Conservation (phyloP, 2,113 vertebrate genomes). For the Pelobates fuscus region DNA sequence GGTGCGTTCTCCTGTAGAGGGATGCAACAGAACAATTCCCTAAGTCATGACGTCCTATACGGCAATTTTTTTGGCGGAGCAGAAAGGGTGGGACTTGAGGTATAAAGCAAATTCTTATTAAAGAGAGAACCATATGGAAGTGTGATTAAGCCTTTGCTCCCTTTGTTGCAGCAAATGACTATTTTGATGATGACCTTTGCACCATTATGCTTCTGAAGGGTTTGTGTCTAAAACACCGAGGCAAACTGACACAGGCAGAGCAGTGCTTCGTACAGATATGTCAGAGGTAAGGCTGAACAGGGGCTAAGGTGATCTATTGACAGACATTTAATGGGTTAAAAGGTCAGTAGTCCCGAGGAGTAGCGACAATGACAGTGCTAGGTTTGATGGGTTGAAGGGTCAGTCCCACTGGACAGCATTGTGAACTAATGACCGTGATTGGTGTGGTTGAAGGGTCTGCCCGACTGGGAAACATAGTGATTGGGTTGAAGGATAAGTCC, state of each 20-base stretch:
- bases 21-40: too few species aligned
- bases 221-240: slow-evolving; percentile 74
- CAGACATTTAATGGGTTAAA: slow-evolving; percentile 2
- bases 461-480: background rate
- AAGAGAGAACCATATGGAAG: too few species aligned
- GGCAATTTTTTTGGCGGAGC: too few species aligned
- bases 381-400: background rate
- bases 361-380: background rate
- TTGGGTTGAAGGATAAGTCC: slow-evolving; percentile 3
- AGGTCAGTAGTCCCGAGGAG: background rate
- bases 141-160: too few species aligned
- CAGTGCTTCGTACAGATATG: slow-evolving; percentile 67
- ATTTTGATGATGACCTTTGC: slow-evolving; percentile 66
- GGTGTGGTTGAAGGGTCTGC: background rate
- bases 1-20: too few species aligned
- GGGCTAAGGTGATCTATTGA: background rate
- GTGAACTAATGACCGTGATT: background rate
- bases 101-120: too few species aligned
- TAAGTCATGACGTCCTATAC: too few species aligned
- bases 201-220: slow-evolving; percentile 73
- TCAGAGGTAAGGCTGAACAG: slow-evolving; percentile 56
- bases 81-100: too few species aligned
- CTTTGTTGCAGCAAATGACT: slow-evolving; percentile 63
- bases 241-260: slow-evolving; percentile 64
- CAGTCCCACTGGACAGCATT: background rate